phyloP scores from a whole-genome alignment of 2,888 invertebrate species.

The Mamestra brassicae region DNA sequence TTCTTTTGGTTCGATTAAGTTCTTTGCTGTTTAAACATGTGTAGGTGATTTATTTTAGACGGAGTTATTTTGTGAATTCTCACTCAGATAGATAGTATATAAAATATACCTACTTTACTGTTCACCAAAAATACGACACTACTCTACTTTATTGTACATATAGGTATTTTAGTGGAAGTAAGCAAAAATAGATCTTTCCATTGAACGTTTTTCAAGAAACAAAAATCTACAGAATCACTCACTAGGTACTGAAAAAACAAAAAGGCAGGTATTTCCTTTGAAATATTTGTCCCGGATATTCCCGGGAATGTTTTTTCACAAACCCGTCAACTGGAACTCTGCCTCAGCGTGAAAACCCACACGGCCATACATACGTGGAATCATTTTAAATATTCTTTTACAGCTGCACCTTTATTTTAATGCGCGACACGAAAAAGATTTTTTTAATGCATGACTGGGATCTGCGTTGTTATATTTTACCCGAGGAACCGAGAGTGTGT shows the following conservation, averaged over 20 bases:
- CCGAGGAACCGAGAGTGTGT: slow-evolving; percentile 14
- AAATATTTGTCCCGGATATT: slow-evolving; percentile 1
- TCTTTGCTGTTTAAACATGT: not conserved
- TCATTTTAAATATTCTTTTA: slow-evolving; percentile 46
- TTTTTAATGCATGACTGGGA: slow-evolving; percentile 48
- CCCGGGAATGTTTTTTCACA: not conserved
- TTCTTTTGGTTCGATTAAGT: not conserved
- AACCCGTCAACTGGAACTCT: not conserved
- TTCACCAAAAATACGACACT: too few relatives aligned
- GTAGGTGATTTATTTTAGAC: too few relatives aligned
- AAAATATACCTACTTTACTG: too few relatives aligned
- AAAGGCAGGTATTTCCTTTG: not conserved
- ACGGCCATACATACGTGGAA: not conserved
- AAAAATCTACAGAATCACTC: not conserved
- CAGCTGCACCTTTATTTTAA: slow-evolving; percentile 26
- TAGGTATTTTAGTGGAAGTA: too few relatives aligned
- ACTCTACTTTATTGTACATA: too few relatives aligned
- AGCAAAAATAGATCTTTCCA: not conserved
- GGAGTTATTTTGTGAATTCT: too few relatives aligned
- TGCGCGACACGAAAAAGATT: slow-evolving; percentile 30
- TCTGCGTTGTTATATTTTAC: slow-evolving; percentile 22
- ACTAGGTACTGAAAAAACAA: not conserved
- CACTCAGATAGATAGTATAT: too few relatives aligned
- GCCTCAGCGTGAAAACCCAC: slow-evolving; percentile 1
- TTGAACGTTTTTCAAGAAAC: not conserved